A percentile compares a stretch with the other conserved stretches of the same genome.
phyloP scores from a whole-genome alignment of 53 echinoderm and acorn worm species.

The Patiria pectinifera region DNA sequence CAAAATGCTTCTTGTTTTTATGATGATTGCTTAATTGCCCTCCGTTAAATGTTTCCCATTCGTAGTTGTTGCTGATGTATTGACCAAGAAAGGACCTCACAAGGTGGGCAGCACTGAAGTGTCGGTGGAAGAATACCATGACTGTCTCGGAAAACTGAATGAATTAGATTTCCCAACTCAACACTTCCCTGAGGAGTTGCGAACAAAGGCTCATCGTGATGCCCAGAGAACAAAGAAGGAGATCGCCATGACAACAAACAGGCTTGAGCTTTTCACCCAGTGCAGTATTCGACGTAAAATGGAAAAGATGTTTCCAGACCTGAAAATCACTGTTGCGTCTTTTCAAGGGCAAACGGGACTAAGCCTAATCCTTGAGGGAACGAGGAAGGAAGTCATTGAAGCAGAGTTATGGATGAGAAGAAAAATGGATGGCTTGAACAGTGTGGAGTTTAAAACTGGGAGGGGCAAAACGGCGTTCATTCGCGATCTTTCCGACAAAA shows the following conservation, averaged over 20 bases:
- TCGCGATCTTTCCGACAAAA: slow-evolving; percentile 32
- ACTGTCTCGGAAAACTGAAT: slow-evolving; percentile 38
- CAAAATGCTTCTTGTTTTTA: no score
- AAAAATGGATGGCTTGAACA: slow-evolving; percentile 8
- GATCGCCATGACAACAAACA: not conserved
- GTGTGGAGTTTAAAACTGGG: slow-evolving; percentile 22
- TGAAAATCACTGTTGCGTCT: slow-evolving; percentile 8
- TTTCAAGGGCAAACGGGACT: not conserved
- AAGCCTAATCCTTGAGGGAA: slow-evolving; percentile 33
- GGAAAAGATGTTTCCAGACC: slow-evolving; percentile 11
- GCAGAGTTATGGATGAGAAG: slow-evolving; percentile 27
- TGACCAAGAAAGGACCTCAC: slow-evolving; percentile 27
- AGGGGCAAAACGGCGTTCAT: slow-evolving; percentile 41
- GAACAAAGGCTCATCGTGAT: slow-evolving; percentile 11
- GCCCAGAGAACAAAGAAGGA: slow-evolving; percentile 1
- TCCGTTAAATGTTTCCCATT: not conserved
- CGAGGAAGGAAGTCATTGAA: slow-evolving; percentile 10
- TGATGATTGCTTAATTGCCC: no score
- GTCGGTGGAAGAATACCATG: slow-evolving; percentile 36
- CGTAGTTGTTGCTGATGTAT: slow-evolving; percentile 40
- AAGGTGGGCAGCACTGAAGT: slow-evolving; percentile 1
- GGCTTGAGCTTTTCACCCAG: slow-evolving; percentile 28
- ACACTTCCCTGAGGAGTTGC: slow-evolving; percentile 29
- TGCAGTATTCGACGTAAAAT: slow-evolving; percentile 29
- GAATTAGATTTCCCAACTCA: slow-evolving; percentile 38